A percentile compares a stretch with the other conserved stretches of the same genome.
phyloP scores from a whole-genome alignment of 2,888 invertebrate species.

The Lissonota sp. region DNA sequence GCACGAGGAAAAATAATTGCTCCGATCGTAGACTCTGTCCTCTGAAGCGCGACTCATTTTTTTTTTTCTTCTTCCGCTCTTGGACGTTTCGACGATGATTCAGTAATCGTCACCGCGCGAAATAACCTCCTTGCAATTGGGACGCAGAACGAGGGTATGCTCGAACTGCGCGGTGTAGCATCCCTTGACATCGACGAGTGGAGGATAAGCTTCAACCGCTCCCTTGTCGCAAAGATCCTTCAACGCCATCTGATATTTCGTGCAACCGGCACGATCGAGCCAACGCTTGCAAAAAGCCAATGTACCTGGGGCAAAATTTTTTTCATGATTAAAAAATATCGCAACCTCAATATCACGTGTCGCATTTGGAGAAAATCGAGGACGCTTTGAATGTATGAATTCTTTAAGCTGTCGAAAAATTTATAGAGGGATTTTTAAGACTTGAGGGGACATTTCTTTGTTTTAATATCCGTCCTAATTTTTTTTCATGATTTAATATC shows the following conservation, averaged over 20 bases:
- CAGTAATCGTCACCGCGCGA: conserved; percentile 98
- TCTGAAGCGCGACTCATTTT: conserved; percentile 20
- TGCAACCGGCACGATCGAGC: conserved; percentile 98
- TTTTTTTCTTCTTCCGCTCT: conserved; percentile 5
- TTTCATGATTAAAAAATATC: conserved; percentile 25
- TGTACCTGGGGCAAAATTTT: conserved; percentile 85
- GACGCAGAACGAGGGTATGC: conserved; percentile 98
- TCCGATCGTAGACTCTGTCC: conserved; percentile 7
- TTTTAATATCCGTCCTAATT: no score
- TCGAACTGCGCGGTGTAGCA: conserved; percentile 99
- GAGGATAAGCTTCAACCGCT: conserved; percentile 99
- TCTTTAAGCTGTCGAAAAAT: no score
- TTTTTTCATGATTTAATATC: no score
- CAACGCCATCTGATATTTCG: conserved; percentile 98
- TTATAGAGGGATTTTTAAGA: no score
- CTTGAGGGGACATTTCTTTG: no score
- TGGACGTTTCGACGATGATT: conserved; percentile 66
- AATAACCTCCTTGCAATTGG: conserved; percentile 99
- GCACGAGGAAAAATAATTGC: neutral
- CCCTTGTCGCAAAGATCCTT: conserved; percentile 99
- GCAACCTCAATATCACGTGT: no score
- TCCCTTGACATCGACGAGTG: conserved; percentile 98
- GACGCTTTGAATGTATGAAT: no score
- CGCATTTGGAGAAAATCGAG: no score
- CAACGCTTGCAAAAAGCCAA: conserved; percentile 99